Conservation (phyloP, 92 coral and sea anemone genomes). For the Isaurus tuberculatus region DNA sequence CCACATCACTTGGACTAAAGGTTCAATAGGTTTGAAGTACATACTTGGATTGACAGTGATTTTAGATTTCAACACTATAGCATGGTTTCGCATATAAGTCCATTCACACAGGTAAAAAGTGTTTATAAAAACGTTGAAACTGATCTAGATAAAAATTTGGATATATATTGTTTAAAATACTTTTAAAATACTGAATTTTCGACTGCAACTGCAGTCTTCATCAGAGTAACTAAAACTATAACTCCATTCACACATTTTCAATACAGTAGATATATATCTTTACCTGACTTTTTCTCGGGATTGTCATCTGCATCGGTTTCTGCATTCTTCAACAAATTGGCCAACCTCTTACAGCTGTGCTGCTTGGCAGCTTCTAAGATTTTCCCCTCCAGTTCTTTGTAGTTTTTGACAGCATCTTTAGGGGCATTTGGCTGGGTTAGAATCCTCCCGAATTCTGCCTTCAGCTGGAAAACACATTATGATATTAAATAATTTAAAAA, state of each 20-base stretch:
- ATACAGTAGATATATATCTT: conserved; percentile 2
- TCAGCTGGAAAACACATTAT: conserved; percentile 9
- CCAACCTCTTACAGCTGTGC: conserved; percentile 9
- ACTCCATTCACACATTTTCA: conserved; percentile 4
- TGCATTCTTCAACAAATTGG: conserved; percentile 4
- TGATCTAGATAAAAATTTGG: no score
- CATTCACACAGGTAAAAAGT: no score
- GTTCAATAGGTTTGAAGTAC: conserved; percentile 10
- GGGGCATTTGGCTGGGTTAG: conserved; percentile 7
- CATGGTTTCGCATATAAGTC: conserved; percentile 1
- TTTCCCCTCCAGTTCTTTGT: conserved; percentile 8
- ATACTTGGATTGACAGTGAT: not conserved
- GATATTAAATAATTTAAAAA: not conserved
- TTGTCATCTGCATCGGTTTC: not conserved
- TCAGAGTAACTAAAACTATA: no score
- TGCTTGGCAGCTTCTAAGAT: not conserved
- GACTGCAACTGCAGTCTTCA: no score
- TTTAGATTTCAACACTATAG: conserved; percentile 1
- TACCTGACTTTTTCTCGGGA: conserved; percentile 8
- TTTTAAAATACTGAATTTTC: no score
- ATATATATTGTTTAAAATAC: no score
- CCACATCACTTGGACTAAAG: conserved; percentile 23
- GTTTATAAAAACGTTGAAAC: no score
- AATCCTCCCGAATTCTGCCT: conserved; percentile 5
- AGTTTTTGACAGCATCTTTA: conserved; percentile 3